Base-by-base conservation (phyloP, 2,797 vertebrate genomes). In the Nannoperca australis region DNA sequence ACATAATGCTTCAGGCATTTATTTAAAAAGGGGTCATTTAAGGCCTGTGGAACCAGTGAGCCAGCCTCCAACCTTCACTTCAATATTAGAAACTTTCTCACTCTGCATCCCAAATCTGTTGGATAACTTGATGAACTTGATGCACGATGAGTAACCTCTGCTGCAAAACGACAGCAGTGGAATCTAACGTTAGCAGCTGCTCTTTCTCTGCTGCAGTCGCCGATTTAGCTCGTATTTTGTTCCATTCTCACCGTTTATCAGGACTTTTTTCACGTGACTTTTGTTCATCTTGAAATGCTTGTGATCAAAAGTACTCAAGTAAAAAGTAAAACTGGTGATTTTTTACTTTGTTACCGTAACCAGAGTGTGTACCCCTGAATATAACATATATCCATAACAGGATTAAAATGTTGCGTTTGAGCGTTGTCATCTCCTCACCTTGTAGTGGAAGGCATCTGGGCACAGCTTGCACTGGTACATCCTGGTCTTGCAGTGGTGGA, bases 401-500 rank as follows among this genome's bases (percentile, higher is more conserved):
- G 4, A 36, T 47, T n/a, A 2, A 42, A 58, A 59, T 49, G 36
- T 3, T 59, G 11, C 24, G 9, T 20, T 5, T 6, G 4, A 18
- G 14, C 1, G 2, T 0, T 18, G 27, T 12, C 7, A 15, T 32
- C 18, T 56, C 12, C 83, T 91, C 89, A 99, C 98, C 97, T 99
- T 99, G 74, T 98, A 99, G 85, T 97, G 96, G 88, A 99, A 99
- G 66, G 96, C 88, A 32, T 97, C 96, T 0, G 94, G 85, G 62
- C 98, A 99, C 70, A 96, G 95, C 82, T 97, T 97, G 92, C 98
- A 99, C 78, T 96, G 97, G 91, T 99, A 97, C 92, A 94, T 96
- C 85, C 97, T 95, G 40, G 94, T 95, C 89, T 98, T 99, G 93
- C 97, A 98, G 93, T 99, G 98, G 94, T 97, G 95, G 91, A 99